phyloP scores from a whole-genome alignment of 2,797 vertebrate genomes.

The Sebastes elongatus region DNA sequence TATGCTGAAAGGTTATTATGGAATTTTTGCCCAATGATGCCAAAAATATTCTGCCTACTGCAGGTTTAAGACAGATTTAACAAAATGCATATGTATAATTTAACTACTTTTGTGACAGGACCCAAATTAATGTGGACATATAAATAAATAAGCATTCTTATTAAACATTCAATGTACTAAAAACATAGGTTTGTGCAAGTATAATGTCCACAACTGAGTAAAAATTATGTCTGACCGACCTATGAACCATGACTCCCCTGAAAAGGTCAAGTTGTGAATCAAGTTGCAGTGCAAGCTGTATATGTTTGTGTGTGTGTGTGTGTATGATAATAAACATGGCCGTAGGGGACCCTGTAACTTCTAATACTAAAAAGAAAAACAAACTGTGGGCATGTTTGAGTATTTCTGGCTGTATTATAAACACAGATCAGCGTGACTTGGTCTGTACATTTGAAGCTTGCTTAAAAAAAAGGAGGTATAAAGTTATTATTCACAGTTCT shows the following conservation, averaged over 20 bases:
- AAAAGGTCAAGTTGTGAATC: slow-evolving; percentile 8
- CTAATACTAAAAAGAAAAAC: not conserved
- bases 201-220: not conserved
- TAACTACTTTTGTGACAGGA: not conserved
- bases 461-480: not conserved
- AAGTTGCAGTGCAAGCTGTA: not conserved
- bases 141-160: too few species aligned
- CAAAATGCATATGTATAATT: not conserved
- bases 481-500: not conserved
- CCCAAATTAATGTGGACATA: not conserved
- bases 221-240: not conserved
- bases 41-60: too few species aligned
- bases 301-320: not conserved
- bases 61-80: not conserved
- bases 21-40: too few species aligned
- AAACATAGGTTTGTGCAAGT: not conserved
- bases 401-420: not conserved
- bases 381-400: not conserved
- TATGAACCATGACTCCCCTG: not conserved
- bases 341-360: not conserved
- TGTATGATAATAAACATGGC: not conserved
- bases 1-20: too few species aligned
- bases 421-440: not conserved
- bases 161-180: not conserved
- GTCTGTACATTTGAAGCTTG: not conserved